phyloP scores from a whole-genome alignment of 2,113 vertebrate species.

The Balaeniceps rex region DNA sequence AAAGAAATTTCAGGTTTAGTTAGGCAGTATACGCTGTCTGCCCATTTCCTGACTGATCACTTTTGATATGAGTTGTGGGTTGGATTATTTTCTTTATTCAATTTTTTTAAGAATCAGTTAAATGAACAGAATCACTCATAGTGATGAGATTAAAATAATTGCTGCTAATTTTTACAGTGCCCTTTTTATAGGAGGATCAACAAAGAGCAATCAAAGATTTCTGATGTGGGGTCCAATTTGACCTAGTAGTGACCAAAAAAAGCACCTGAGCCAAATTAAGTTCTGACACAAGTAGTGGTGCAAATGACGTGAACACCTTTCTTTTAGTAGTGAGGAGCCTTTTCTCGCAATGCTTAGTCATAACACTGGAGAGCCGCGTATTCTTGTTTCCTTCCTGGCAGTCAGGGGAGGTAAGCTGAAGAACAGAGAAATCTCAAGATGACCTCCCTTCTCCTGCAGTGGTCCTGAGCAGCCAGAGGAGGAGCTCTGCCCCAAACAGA shows the following conservation, averaged over 20 bases:
- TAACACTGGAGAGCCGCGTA: rapidly evolving
- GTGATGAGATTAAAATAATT: not conserved
- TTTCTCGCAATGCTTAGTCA: not conserved
- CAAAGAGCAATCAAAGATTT: not conserved
- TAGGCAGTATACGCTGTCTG: not conserved
- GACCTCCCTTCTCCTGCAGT: not conserved
- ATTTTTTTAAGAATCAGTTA: not conserved
- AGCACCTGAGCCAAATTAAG: not conserved
- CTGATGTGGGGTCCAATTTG: not conserved
- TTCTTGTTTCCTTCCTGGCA: not conserved
- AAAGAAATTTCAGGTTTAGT: not conserved
- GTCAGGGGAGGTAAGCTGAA: not conserved
- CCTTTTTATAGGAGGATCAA: not conserved
- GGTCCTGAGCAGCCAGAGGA: not conserved
- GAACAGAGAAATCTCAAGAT: not conserved
- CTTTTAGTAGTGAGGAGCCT: not conserved
- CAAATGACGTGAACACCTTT: not conserved
- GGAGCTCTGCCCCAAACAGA: not conserved
- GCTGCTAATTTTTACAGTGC: not conserved
- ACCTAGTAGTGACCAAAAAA: not conserved
- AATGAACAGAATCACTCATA: not conserved
- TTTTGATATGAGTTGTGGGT: not conserved
- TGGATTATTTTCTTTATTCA: not conserved
- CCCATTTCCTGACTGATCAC: not conserved
- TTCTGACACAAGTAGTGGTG: not conserved